These are phyloP conservation scores for Stylophora pistillata DNA, from an alignment of 64 coral and sea anemone genomes.

Conservation along the genomic window DNA sequence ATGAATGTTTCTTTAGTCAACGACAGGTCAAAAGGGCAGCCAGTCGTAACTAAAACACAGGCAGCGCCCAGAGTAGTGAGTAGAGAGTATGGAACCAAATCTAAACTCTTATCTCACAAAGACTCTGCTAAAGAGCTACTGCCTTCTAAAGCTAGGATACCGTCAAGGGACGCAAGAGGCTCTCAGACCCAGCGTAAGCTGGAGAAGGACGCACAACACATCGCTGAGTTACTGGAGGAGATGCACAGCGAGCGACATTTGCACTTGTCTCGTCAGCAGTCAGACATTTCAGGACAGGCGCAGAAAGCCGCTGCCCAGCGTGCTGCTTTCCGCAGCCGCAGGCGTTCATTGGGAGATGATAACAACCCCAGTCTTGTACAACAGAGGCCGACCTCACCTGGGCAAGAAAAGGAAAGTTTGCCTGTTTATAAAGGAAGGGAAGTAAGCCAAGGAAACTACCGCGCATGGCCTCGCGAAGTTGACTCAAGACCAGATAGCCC, in stretches of 20 bases:
- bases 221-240: conserved; percentile 87
- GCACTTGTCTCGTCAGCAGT: conserved; percentile 92
- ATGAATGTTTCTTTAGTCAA: not conserved
- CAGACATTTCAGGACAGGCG: conserved; percentile 93
- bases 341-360: conserved; percentile 88
- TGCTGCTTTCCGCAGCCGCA: conserved; percentile 56
- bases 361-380: not conserved
- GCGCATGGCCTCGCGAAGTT: not conserved
- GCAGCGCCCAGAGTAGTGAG: conserved; percentile 48
- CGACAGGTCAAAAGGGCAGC: not conserved
- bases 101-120: conserved; percentile 35
- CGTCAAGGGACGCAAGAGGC: conserved; percentile 15
- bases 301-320: conserved; percentile 87
- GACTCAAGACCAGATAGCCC: not conserved
- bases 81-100: conserved; percentile 21
- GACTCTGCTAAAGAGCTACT: conserved; percentile 52
- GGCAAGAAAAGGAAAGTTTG: not conserved
- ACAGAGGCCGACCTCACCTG: not conserved
- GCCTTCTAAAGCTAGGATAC: conserved; percentile 60
- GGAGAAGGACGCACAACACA: conserved; percentile 90
- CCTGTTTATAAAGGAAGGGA: not conserved
- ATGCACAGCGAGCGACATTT: conserved; percentile 92
- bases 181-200: conserved; percentile 69
- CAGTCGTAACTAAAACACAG: not conserved
- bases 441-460: not conserved